Conservation (phyloP, 2,888 invertebrate genomes). For the Chrysopilus asiliformis region DNA sequence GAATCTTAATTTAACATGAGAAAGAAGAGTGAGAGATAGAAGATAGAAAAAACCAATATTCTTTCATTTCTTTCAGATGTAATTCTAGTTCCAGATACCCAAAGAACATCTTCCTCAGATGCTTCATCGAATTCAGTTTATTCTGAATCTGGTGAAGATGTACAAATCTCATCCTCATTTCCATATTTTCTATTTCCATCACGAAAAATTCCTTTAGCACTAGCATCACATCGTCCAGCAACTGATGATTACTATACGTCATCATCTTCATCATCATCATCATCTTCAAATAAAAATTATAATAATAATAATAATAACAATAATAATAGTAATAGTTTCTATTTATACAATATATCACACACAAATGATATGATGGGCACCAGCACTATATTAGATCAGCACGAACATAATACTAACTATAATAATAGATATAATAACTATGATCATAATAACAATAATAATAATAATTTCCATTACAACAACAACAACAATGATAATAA, state of each 20-base stretch:
- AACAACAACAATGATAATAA: too few species aligned
- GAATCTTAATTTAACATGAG: too few species aligned
- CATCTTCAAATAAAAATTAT: slow-evolving; percentile 14
- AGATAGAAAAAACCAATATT: too few species aligned
- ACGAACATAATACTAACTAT: slow-evolving; percentile 7
- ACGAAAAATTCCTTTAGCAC: slow-evolving; percentile 32
- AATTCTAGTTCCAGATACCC: slow-evolving; percentile 36
- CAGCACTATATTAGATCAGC: slow-evolving; percentile 13
- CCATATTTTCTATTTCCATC: slow-evolving; percentile 50
- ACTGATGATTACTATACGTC: slow-evolving; percentile 30
- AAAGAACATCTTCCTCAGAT: slow-evolving; percentile 41
- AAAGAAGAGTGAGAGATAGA: too few species aligned
- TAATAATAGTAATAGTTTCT: slow-evolving; percentile 8
- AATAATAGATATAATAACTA: slow-evolving; percentile 4
- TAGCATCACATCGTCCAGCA: slow-evolving; percentile 37
- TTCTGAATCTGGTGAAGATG: slow-evolving; percentile 22
- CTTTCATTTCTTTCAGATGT: slow-evolving; percentile 39
- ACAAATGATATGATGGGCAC: slow-evolving; percentile 8
- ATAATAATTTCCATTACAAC: too few species aligned
- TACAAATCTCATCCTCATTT: slow-evolving; percentile 36
- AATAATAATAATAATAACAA: slow-evolving; percentile 7
- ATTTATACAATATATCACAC: too few species aligned
- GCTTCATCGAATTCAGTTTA: slow-evolving; percentile 43
- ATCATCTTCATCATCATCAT: slow-evolving; percentile 25
- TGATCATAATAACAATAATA: slow-evolving; percentile 10